Evolutionary conservation across 2,797 vertebrate species (phyloP), one percentile per base, ranked within the genome.

Genomic region (Microctenopoma steveboyesi): DNA sequence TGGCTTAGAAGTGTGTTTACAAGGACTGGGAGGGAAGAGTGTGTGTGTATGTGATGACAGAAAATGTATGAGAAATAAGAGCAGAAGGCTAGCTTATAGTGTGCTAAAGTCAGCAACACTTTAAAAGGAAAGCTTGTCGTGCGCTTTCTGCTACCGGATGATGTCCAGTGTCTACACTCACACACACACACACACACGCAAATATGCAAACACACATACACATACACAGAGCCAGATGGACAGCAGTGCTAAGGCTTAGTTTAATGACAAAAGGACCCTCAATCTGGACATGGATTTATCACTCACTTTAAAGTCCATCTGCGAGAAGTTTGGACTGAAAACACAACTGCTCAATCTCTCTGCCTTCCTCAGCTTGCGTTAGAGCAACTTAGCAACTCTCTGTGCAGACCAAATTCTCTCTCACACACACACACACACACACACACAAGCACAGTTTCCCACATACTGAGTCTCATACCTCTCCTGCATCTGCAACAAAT

Each of bases 191-290:
- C 64, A 76, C 69, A 67, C 55, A 75, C 64, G 58, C 72, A 69
- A 64, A 81, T 59, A 71, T 47, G 68, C 15, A 74, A 72, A 71
- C 50, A 56, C 72, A 51, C 70, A 73, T 37, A 77, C 76, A 69
- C 79, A 81, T 54, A 78, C 77, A 67, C 74, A 45, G 75, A 86
- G 90, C 91, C 92, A 93, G 92, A 94, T 94, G 92, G 92, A 92
- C 91, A 89, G 89, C 90, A 92, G 89, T 78, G 86, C 90, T 89
- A 89, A 92, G 86, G 91, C 92, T 93, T 93, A 91, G 91, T 93
- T 93, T 92, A 93, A 92, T 92, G 91, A 93, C 92, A 94, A 93
- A 92, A 93, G 91, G 92, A 89, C 90, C 88, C 90, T 93, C 91
- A 92, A 92, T 93, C 91, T 94, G 91, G 91, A 92, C 89, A 86